Evolutionary conservation across 2,113 vertebrate species (phyloP).

Genomic region (Pseudopipra pipra): DNA sequence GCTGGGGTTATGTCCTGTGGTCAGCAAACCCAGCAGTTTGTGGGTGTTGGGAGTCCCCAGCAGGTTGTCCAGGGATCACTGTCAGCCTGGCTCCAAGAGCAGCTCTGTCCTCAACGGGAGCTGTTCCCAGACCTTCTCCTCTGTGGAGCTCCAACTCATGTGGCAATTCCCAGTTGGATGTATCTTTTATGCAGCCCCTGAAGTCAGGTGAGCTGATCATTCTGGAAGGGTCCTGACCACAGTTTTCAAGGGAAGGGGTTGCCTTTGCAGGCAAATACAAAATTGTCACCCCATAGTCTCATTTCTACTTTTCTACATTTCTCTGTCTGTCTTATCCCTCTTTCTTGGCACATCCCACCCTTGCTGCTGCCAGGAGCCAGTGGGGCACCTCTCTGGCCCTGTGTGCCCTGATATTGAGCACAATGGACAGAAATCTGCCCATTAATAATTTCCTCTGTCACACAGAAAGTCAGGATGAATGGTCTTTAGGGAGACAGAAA

Average conservation of each 20-base stretch:
- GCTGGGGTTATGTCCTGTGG: not conserved
- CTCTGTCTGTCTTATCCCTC: not conserved
- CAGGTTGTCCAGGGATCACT: not conserved
- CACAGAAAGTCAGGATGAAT: not conserved
- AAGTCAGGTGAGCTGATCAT: not conserved
- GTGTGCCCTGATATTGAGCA: too few relatives aligned
- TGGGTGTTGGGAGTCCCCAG: not conserved
- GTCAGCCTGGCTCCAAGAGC: not conserved
- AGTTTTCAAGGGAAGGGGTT: not conserved
- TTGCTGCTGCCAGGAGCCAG: not conserved
- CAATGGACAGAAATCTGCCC: not conserved
- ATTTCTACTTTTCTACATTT: not conserved
- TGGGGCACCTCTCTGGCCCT: not conserved
- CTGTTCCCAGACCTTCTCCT: not conserved
- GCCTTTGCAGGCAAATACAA: not conserved
- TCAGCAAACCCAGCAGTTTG: not conserved
- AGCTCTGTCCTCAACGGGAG: not conserved
- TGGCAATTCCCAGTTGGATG: not conserved
- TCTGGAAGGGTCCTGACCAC: not conserved
- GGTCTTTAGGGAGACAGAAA: not conserved
- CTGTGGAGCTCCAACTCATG: fast-evolving
- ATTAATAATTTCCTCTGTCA: not conserved
- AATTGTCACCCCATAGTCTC: not conserved
- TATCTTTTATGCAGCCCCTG: not conserved
- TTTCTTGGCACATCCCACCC: not conserved